Base-by-base conservation (phyloP, 2,797 vertebrate species). In the Crocodylus rhombifer region DNA sequence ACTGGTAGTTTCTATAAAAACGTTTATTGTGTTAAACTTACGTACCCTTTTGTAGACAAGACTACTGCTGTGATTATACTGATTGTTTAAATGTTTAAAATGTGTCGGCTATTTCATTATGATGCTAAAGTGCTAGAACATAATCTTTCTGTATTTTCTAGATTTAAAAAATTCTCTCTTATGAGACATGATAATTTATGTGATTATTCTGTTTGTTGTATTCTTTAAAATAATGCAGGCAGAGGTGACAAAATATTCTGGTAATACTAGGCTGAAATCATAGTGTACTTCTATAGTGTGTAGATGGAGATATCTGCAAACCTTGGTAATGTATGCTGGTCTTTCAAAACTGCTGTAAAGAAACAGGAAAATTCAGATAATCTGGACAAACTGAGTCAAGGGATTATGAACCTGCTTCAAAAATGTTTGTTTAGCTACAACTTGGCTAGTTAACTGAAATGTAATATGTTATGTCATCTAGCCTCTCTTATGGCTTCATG, bases 281-380 rank as follows among this genome's bases (percentile, higher is more conserved):
- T 91, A 93, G 95, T 92, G 13, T 55, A 91, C 92, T 95, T 93
- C 1, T 5, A 83, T 36, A 13, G 60, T 17, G 51, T 89, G 93
- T 69, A 89, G 94, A 84, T 30, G 82, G 95, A 83, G 92, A 96
- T 95, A 96, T 96, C 94, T 94, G 94, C 78, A 97, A 88, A 78
- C 64, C 76, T 86, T 88, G 62, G 90, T 92, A 96, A 94, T 83
- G 77, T 85, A 80, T 88, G 93, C 51, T 13, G 0, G 84, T 82
- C 84, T 90, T 77, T 88, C 95, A 95, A 92, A 96, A 96, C 93
- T 94, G 86, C 88, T 95, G 86, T 93, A 97, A 92, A 94, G 80
- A 67, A 96, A 94, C 57, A 95, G 91, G 51, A 94, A 95, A 97
- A 96, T 87, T 94, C 56, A 90, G 79, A 80, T 84, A 92, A 83